Percentiles rank a stretch among this genome's conserved stretches.
These are phyloP conservation scores for Caradrina clavipalpis DNA, from an alignment of 2,888 invertebrate genomes.

Conservation along the genomic window DNA sequence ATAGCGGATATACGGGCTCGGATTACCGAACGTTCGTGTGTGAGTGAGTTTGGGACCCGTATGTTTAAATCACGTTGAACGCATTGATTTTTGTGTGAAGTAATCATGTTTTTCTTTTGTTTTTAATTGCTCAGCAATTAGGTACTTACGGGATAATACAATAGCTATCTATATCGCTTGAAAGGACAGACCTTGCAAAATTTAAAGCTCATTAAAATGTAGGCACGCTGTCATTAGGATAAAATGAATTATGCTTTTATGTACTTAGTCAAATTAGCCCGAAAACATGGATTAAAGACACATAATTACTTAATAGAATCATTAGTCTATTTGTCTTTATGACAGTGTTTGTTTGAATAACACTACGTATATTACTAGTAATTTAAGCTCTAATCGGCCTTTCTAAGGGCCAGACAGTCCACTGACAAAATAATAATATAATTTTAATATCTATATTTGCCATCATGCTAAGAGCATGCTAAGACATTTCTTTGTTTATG, in stretches of 20 bases:
- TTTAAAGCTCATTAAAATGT: constrained; percentile 18
- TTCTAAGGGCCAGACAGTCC: no score
- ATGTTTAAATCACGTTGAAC: constrained; percentile 30
- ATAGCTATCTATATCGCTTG: neutral
- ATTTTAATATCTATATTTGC: no score
- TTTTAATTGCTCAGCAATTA: constrained; percentile 6
- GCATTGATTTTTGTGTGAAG: constrained; percentile 14
- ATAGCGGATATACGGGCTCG: constrained; percentile 58
- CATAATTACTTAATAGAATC: constrained; percentile 4
- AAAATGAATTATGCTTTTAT: neutral
- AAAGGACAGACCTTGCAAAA: neutral
- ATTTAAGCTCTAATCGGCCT: no score
- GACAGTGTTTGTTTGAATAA: neutral
- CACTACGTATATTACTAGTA: no score
- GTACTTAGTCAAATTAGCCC: neutral
- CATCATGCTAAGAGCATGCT: no score
- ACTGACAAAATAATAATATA: no score
- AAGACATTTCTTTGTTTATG: no score
- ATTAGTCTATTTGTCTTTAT: neutral
- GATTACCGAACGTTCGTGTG: constrained; percentile 48
- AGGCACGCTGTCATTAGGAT: constrained; percentile 5
- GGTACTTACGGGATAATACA: neutral
- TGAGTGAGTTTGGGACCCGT: constrained; percentile 58
- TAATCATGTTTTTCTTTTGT: neutral
- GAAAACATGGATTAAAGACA: neutral